Percentiles rank a stretch among this genome's conserved stretches.
Conservation (phyloP, 2,797 vertebrate genomes). For the Lophotriccus pileatus region DNA sequence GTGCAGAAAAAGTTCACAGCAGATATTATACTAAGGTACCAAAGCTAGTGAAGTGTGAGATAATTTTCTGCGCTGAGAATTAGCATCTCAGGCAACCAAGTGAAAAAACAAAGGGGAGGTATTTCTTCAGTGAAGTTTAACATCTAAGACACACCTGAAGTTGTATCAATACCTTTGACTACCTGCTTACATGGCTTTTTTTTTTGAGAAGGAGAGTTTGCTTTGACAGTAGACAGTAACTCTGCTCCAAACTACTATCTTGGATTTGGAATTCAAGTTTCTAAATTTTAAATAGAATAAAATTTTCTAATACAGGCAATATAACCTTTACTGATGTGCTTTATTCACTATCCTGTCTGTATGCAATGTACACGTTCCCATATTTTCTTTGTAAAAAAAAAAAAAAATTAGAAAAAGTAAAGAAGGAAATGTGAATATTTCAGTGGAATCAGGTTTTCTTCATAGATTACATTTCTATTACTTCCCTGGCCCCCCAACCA, state of each 20-base stretch:
- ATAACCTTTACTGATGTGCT: neutral
- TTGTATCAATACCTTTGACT: slow-evolving; percentile 30
- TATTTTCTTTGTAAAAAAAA: neutral
- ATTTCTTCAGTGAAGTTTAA: slow-evolving; percentile 66
- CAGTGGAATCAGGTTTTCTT: neutral
- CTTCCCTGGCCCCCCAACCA: neutral
- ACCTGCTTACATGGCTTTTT: slow-evolving; percentile 1
- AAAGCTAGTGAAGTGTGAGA: slow-evolving; percentile 70
- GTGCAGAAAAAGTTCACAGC: slow-evolving; percentile 70
- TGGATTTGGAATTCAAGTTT: neutral
- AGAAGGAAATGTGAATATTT: neutral
- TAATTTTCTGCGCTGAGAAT: slow-evolving; percentile 74
- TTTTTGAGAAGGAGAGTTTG: neutral
- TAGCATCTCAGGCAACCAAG: slow-evolving; percentile 66
- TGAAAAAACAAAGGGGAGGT: slow-evolving; percentile 63
- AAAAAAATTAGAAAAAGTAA: neutral
- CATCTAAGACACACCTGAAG: slow-evolving; percentile 49
- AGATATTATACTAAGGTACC: slow-evolving; percentile 67
- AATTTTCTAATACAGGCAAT: neutral
- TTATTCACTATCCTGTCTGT: neutral
- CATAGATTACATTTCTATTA: neutral
- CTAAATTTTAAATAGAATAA: neutral
- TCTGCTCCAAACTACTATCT: neutral
- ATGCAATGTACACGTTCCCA: neutral
- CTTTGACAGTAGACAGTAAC: neutral